Evolutionary conservation across 1,140 invertebrate species (phyloP).

Genomic region (Stratiolaelaps scimitus): DNA sequence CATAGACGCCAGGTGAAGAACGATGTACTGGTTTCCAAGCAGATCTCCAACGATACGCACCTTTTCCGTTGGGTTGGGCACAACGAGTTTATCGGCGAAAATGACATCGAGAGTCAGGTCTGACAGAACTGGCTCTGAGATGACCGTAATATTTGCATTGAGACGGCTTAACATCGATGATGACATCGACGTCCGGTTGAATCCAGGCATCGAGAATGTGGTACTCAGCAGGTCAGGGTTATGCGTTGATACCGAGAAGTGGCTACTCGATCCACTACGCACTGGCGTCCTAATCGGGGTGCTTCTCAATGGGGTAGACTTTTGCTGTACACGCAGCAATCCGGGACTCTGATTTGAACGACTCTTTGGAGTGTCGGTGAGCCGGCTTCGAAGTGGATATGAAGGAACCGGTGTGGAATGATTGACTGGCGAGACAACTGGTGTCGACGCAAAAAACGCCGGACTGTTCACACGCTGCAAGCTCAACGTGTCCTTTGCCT

Average conservation of each 20-base stretch:
- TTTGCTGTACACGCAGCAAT: constrained; percentile 4
- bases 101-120: constrained; percentile 23
- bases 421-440: constrained; percentile 8
- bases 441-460: constrained; percentile 18
- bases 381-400: constrained; percentile 2
- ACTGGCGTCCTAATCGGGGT: constrained; percentile 5
- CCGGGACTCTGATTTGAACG: constrained; percentile 2
- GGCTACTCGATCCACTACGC: neutral
- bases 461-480: neutral
- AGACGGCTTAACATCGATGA: constrained; percentile 20
- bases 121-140: constrained; percentile 17
- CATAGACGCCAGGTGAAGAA: neutral
- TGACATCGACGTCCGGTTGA: constrained; percentile 8
- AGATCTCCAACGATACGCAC: constrained; percentile 14
- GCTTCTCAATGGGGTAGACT: constrained; percentile 23
- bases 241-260: neutral
- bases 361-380: constrained; percentile 16
- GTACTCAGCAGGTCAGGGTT: constrained; percentile 1
- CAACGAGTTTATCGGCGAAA: neutral
- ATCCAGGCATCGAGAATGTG: constrained; percentile 13
- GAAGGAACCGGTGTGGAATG: constrained; percentile 11
- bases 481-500: neutral
- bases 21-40: neutral
- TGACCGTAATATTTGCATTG: constrained; percentile 19
- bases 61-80: neutral